Evolutionary conservation across 2,113 vertebrate species (phyloP).

Genomic region (Eptesicus fuscus): DNA sequence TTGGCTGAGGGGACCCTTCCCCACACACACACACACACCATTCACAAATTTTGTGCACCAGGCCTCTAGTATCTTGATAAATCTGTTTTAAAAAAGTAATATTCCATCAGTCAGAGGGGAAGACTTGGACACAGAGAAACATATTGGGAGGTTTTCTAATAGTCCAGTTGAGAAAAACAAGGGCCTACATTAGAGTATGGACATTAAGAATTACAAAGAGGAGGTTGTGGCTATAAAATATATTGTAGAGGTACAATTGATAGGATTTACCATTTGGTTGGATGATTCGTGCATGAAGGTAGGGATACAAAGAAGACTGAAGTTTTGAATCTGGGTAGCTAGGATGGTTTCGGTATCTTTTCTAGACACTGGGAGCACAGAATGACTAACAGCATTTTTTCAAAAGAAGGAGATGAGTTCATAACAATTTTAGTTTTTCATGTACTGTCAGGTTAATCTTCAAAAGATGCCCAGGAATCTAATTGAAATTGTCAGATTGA

Average conservation of each 20-base stretch:
- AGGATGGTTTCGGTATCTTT: not conserved
- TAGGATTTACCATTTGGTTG: not conserved
- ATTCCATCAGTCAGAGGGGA: not conserved
- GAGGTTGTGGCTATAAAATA: not conserved
- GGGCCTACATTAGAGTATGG: not conserved
- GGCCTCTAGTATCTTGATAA: not conserved
- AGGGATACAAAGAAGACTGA: not conserved
- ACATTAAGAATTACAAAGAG: not conserved
- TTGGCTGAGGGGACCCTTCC: no score
- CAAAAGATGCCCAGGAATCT: not conserved
- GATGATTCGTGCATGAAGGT: not conserved
- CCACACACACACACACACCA: no score
- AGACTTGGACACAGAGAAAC: not conserved
- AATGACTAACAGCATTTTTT: not conserved
- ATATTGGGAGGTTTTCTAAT: not conserved
- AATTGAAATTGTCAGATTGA: not conserved
- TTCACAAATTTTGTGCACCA: no score
- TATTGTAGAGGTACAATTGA: not conserved
- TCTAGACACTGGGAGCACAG: not conserved
- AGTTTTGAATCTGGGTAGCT: not conserved
- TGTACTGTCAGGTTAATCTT: not conserved
- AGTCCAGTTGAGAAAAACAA: not conserved
- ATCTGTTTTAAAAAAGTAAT: constrained; percentile 1
- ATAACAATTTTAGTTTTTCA: not conserved
- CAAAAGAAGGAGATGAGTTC: not conserved